Conservation (phyloP, 2,797 vertebrate species). For the Dryobates pubescens region DNA sequence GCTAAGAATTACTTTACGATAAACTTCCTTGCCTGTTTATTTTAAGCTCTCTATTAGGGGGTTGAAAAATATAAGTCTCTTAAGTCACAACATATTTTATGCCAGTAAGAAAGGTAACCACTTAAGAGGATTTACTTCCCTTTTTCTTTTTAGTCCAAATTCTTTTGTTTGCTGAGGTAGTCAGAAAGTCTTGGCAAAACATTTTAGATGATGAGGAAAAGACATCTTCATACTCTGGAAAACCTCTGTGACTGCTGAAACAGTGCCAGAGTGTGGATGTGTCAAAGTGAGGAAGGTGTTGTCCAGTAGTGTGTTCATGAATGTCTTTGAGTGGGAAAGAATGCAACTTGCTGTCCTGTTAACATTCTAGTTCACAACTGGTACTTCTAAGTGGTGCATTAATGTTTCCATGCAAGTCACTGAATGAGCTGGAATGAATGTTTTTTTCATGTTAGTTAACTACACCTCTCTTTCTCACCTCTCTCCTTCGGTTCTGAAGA, state of each 20-base stretch:
- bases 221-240: neutral
- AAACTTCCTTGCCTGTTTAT: neutral
- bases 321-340: neutral
- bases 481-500: conserved; percentile 77
- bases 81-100: neutral
- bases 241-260: neutral
- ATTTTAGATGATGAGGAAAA: neutral
- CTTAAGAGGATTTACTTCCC: neutral
- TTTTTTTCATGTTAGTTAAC: neutral
- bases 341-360: neutral
- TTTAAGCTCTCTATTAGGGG: neutral
- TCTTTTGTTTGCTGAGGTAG: neutral
- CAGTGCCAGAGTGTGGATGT: neutral
- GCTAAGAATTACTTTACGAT: neutral
- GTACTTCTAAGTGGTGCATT: neutral
- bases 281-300: neutral
- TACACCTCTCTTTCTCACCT: neutral
- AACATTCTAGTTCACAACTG: neutral
- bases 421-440: neutral
- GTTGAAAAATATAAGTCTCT: neutral
- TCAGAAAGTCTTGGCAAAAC: neutral
- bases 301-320: neutral
- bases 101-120: neutral
- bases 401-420: neutral
- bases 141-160: neutral